phyloP scores from a whole-genome alignment of 2,113 vertebrate species.

The Zosterops borbonicus region DNA sequence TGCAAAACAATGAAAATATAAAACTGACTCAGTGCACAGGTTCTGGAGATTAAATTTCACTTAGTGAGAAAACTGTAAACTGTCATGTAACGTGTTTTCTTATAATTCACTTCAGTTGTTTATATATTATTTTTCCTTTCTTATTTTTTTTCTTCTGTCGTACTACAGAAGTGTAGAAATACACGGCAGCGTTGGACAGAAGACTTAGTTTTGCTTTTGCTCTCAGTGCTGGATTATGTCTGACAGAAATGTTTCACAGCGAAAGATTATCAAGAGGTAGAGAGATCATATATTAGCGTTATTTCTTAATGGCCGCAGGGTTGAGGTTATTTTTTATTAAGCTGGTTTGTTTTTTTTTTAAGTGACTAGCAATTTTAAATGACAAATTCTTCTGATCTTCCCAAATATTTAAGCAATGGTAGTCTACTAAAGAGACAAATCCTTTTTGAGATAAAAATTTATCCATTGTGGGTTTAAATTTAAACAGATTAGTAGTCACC shows the following conservation, averaged over 20 bases:
- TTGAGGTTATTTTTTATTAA: neutral
- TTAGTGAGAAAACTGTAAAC: conserved; percentile 61
- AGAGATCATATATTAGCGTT: neutral
- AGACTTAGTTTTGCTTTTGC: neutral
- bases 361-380: neutral
- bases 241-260: neutral
- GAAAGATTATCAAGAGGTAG: neutral
- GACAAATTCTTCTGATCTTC: neutral
- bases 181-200: neutral
- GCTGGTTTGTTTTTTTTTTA: neutral
- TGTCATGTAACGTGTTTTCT: conserved; percentile 1
- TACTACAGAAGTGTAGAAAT: neutral
- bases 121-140: neutral
- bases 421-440: neutral
- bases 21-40: neutral
- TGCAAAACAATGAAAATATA: conserved; percentile 66
- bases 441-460: neutral
- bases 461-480: conserved; percentile 25
- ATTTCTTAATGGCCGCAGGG: neutral
- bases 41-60: conserved; percentile 66
- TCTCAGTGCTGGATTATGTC: neutral
- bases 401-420: neutral
- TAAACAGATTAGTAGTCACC: conserved; percentile 27
- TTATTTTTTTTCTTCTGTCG: neutral
- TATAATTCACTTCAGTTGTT: neutral